Base-by-base conservation (phyloP, 1,140 invertebrate genomes). In the Stegodyphus mimosarum region DNA sequence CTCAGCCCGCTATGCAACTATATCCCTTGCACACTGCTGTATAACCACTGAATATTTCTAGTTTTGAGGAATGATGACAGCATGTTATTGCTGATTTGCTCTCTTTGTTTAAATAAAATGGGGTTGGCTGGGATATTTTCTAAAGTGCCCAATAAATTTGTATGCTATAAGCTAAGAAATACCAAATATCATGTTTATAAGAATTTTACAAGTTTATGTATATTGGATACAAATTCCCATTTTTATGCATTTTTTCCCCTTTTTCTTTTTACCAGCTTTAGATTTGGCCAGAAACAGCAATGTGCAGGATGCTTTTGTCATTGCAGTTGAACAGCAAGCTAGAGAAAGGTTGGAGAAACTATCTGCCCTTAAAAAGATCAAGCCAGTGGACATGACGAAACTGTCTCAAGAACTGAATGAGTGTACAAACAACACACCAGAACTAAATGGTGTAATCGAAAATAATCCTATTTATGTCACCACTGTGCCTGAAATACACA, bases 241-340 rank as follows among this genome's bases (percentile, higher is more conserved):
- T 33, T 60, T 60, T 60, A 60, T 9, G 5, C 2, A 60, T 10
- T 60, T 60, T 60, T 49, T 72, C 6, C 10, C 48, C 10, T 1
- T 75, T 53, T 78, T 72, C 63, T 87, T 13, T 89, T 92, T 94
- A 87, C 93, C 33, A 97, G 96, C 96, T 90, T 93, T 96, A 91
- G 96, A 97, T 90, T 93, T 96, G 90, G 94, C 94, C 52, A 93
- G 94, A 88, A 95, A 95, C 91, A 91, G 91, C 87, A 95, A 96
- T 90, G 95, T 99, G 88, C 95, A 97, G 91, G 96, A 98, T 95
- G 97, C 97, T 77, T 99, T 98, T 93, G 96, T 98, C 91, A 98
- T 99, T 91, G 97, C 97, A 74, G 96, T 98, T 88, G 97, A 98
- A 92, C 95, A 97, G 92, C 92, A 95, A 92, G 96, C 94, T 87